These are phyloP conservation scores for Trachurus trachurus DNA, from an alignment of 2,797 vertebrate species.

Conservation along the genomic window DNA sequence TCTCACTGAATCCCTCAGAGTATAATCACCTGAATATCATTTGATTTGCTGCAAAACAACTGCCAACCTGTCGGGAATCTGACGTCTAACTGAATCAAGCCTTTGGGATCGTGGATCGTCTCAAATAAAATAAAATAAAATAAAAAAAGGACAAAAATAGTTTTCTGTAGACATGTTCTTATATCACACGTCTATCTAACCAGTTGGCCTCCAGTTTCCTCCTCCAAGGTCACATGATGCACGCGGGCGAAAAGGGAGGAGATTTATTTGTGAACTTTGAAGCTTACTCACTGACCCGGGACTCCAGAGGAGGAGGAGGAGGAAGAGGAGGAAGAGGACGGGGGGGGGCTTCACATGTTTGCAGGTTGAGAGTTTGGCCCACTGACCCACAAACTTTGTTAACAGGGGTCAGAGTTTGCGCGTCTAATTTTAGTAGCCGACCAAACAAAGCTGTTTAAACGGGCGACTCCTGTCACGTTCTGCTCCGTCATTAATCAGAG, in stretches of 20 bases:
- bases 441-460: not conserved
- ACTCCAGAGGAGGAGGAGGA: not conserved
- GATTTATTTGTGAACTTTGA: constrained; percentile 1
- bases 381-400: constrained; percentile 56
- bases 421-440: not conserved
- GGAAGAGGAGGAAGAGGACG: no score
- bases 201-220: not conserved
- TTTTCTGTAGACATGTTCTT: no score
- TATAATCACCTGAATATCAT: constrained; percentile 27
- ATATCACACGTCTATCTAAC: no score
- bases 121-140: no score
- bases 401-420: constrained; percentile 35
- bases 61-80: not conserved
- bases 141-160: no score
- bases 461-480: not conserved
- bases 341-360: constrained; percentile 5
- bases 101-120: not conserved
- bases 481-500: no score
- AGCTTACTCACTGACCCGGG: constrained; percentile 14
- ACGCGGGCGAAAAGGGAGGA: not conserved
- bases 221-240: not conserved
- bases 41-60: constrained; percentile 9
- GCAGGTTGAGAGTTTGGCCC: constrained; percentile 24
- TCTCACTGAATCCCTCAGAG: constrained; percentile 37
- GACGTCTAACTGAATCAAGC: not conserved